A percentile compares a stretch with the other conserved stretches of the same genome.
These are phyloP conservation scores for Campoplex capitator DNA, from an alignment of 2,888 invertebrate genomes.

Conservation along the genomic window DNA sequence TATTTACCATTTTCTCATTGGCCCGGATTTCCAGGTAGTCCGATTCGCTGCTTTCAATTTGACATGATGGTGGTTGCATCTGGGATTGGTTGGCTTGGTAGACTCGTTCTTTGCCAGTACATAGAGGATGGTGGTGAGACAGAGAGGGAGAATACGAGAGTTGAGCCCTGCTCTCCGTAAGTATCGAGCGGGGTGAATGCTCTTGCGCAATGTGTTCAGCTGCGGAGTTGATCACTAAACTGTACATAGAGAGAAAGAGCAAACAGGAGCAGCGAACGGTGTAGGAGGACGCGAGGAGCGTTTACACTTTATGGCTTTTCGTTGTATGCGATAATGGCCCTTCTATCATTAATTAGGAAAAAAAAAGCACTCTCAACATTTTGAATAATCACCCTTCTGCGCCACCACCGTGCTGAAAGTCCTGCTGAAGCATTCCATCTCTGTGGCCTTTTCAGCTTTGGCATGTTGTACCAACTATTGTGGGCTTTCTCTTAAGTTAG, in stretches of 20 bases:
- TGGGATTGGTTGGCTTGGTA: slow-evolving; percentile 70
- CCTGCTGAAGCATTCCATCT: neutral
- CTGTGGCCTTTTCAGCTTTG: neutral
- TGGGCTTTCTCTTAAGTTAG: neutral
- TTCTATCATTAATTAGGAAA: slow-evolving; percentile 14
- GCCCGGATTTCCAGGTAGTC: neutral
- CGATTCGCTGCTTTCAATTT: slow-evolving; percentile 20
- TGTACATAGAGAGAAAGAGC: slow-evolving; percentile 57
- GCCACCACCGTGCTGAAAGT: neutral
- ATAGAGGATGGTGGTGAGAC: neutral
- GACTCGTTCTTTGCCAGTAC: slow-evolving; percentile 48
- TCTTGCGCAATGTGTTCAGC: slow-evolving; percentile 82
- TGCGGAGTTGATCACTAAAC: slow-evolving; percentile 62
- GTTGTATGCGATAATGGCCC: slow-evolving; percentile 5
- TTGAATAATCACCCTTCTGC: neutral
- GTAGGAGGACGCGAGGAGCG: slow-evolving; percentile 30
- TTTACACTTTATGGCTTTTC: slow-evolving; percentile 23
- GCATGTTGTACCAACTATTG: neutral
- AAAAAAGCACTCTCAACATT: neutral
- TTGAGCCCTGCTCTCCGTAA: slow-evolving; percentile 68
- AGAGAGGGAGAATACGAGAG: slow-evolving; percentile 19
- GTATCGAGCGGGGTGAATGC: slow-evolving; percentile 84
- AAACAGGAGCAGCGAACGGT: slow-evolving; percentile 16
- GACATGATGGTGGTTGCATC: slow-evolving; percentile 65
- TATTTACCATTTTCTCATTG: neutral